These are phyloP conservation scores for Eulemur rubriventer DNA, from an alignment of 2,797 vertebrate species.

Conservation along the genomic window DNA sequence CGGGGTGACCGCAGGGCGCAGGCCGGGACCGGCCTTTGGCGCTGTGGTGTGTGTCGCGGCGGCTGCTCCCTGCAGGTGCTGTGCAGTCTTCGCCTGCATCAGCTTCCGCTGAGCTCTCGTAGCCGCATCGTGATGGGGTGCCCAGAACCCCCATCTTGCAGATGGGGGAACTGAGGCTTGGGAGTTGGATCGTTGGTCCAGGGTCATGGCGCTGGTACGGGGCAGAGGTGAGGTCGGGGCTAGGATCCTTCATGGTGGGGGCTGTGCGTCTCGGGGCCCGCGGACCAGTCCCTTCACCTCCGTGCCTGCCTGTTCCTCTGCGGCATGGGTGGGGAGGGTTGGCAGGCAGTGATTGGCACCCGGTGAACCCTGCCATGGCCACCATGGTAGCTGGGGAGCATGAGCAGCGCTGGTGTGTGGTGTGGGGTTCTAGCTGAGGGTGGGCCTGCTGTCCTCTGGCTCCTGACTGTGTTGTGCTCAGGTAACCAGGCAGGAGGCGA, in stretches of 20 bases:
- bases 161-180: not conserved
- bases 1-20: not conserved
- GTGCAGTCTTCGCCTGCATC: not conserved
- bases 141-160: not conserved
- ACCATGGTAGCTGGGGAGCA: not conserved
- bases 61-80: not conserved
- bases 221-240: not conserved
- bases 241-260: not conserved
- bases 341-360: not conserved
- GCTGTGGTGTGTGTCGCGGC: fast-evolving
- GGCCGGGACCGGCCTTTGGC: fast-evolving
- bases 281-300: not conserved
- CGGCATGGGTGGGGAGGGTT: not conserved
- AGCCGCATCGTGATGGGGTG: fast-evolving
- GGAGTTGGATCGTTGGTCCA: not conserved
- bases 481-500: fast-evolving
- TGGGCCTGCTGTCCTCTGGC: not conserved
- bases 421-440: not conserved
- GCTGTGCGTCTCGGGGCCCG: fast-evolving
- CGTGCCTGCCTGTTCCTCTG: not conserved
- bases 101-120: no score
- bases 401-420: fast-evolving
- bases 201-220: not conserved
- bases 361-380: not conserved
- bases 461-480: not conserved